These are phyloP conservation scores for Strix uralensis DNA, from an alignment of 2,113 vertebrate genomes.

Conservation along the genomic window DNA sequence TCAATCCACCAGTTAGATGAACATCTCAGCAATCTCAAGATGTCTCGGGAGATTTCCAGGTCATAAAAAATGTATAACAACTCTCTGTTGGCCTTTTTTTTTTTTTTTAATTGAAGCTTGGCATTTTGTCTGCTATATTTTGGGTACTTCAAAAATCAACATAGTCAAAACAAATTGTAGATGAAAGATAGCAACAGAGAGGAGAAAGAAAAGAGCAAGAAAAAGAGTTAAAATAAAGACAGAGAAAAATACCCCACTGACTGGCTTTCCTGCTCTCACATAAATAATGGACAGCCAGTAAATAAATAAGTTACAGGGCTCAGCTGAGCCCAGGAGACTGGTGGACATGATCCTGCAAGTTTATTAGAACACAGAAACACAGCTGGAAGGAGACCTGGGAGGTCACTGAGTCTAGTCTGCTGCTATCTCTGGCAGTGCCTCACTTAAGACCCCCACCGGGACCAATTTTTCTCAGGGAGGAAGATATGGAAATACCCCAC, in stretches of 20 bases:
- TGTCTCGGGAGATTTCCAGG: slow-evolving; percentile 41
- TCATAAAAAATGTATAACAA: slow-evolving; percentile 68
- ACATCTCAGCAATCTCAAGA: slow-evolving; percentile 47
- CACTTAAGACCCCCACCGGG: not conserved
- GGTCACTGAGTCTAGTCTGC: not conserved
- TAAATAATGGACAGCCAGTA: slow-evolving; percentile 44
- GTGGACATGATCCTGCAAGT: slow-evolving; percentile 48
- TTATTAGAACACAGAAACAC: slow-evolving; percentile 24
- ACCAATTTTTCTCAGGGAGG: slow-evolving; percentile 27
- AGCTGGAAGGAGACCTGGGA: not conserved
- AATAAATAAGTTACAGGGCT: slow-evolving; percentile 51
- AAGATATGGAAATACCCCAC: not conserved
- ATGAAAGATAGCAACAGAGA: not conserved
- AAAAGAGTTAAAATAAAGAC: slow-evolving; percentile 16
- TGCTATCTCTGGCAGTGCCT: not conserved
- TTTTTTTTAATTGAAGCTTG: slow-evolving; percentile 44
- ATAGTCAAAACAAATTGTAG: not conserved
- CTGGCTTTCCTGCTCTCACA: not conserved
- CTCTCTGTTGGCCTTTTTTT: not conserved
- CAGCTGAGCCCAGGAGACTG: not conserved
- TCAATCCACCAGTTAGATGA: slow-evolving; percentile 60
- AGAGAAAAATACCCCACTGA: not conserved
- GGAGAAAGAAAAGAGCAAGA: not conserved
- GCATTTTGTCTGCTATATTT: not conserved
- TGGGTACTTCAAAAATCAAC: slow-evolving; percentile 7